Base-by-base conservation (phyloP, 37 sponge, comb jelly and placozoan species). In the Diacarnus erythraeanus region DNA sequence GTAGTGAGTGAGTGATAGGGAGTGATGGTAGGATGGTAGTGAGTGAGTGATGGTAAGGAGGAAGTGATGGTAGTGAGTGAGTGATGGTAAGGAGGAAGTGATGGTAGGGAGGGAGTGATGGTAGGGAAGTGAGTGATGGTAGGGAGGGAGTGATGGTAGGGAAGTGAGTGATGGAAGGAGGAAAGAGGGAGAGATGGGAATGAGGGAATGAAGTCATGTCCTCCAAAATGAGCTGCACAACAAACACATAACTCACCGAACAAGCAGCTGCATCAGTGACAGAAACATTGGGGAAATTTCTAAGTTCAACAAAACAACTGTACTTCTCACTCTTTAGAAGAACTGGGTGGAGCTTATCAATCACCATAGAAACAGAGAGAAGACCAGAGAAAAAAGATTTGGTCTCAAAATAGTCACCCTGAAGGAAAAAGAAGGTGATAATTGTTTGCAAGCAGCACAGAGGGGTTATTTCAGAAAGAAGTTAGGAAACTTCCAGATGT, bases 361-460 rank as follows among this genome's bases (percentile, higher is more conserved):
- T 57, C 43, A 84, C 31, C 33, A 61, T 70, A 27, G 78, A 44
- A 3, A 60, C 59, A 30, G 80, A 74, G 35, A 90, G 74, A 0
- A 72, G 61, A 34, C 76, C 59, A 33, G 78, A 58, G 17, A 90
- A 38, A 15, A 72, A 10, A 21, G 86, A 80, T 0, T 42, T 51
- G 2, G 43, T 71, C 73, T 84, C 78, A 59, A 85, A 90, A 27
- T 81, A 80, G 38, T 77, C 40, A 3, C 86, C 90, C 90, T 85
- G 38, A 15, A 10, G 10, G 10, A 21, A 36, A 69, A 9, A 9
- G 70, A 30, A 69, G 64, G n/a, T n/a, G n/a, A n/a, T n/a, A n/a
- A n/a, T n/a, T n/a, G n/a, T n/a, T n/a, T n/a, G n/a, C n/a, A n/a
- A n/a, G n/a, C n/a, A n/a, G n/a, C n/a, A n/a, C n/a, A n/a, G n/a